phyloP scores from a whole-genome alignment of 2,888 invertebrate genomes.

The Neoaliturus tenellus region DNA sequence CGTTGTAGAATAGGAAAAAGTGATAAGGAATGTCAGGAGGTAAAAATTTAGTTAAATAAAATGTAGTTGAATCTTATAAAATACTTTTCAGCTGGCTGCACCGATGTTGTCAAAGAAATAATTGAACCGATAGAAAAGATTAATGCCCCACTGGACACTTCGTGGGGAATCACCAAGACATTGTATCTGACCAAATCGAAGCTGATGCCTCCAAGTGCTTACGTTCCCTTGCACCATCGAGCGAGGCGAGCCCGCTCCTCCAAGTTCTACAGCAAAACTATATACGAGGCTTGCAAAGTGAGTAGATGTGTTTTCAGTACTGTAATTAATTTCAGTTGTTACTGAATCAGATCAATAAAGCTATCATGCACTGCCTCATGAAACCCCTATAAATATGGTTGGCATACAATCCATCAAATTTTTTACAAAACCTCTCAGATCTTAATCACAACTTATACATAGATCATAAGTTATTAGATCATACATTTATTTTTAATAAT shows the following conservation, averaged over 20 bases:
- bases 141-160: constrained; percentile 84
- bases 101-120: constrained; percentile 80
- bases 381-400: too few species aligned
- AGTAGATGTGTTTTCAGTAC: too few species aligned
- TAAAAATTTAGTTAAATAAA: background rate
- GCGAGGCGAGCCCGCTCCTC: constrained; percentile 84
- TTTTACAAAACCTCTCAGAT: too few species aligned
- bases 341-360: too few species aligned
- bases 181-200: constrained; percentile 87
- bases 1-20: background rate
- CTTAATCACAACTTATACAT: too few species aligned
- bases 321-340: too few species aligned
- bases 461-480: too few species aligned
- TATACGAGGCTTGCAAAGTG: constrained; percentile 81
- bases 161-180: constrained; percentile 92
- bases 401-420: too few species aligned
- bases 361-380: too few species aligned
- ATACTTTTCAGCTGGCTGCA: constrained; percentile 26
- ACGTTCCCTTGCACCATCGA: constrained; percentile 86
- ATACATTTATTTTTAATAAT: too few species aligned
- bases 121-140: constrained; percentile 85
- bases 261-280: constrained; percentile 83
- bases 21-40: too few species aligned
- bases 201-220: constrained; percentile 86
- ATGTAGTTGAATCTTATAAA: background rate